Evolutionary conservation across 37 sponge, comb jelly and placozoan genomes (phyloP), one percentile per base, ranked within the genome.

Genomic region (Tethya wilhelma): DNA sequence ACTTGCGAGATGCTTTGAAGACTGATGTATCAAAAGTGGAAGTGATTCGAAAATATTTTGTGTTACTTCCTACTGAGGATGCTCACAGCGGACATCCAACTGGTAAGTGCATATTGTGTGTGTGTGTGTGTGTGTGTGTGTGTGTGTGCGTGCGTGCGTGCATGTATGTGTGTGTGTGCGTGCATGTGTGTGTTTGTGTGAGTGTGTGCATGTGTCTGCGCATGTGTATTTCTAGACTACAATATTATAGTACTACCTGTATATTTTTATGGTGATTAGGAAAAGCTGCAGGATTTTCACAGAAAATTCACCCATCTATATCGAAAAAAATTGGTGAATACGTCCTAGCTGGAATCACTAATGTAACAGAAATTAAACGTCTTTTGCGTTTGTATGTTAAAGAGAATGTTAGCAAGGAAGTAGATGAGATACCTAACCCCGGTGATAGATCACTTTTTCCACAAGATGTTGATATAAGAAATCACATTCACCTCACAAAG

Each of bases 401-500:
- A 26, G 23, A 64, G 11, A 19, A 34, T 41, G 8, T 67, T 4
- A 55, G 56, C 37, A 45, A 40, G 73, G n/a, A n/a, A n/a, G n/a
- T n/a, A n/a, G 71, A 20, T 19, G 25, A 37, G 8, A 22, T 26
- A 69, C 82, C 33, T 22, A 38, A 14, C 12, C 25, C n/a, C 7
- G 7, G 36, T 12, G 69, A 42, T n/a, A 55, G 42, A 39, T 56
- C 7, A 70, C 58, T 55, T n/a, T 60, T 60, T 23, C 63, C 82
- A 59, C 58, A 43, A 14, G 62, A 6, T 25, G 30, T 20, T 41
- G 82, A 81, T 38, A 59, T 81, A 22, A 43, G 73, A 2, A 81
- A 81, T 44, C 82, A 81, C 34, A 71, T 81, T n/a, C 41, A 64
- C 49, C 56, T 28, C 28, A 73, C 82, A 19, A 81, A 81, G 32